phyloP scores from a whole-genome alignment of 2,113 vertebrate species.

The Erinaceus europaeus region DNA sequence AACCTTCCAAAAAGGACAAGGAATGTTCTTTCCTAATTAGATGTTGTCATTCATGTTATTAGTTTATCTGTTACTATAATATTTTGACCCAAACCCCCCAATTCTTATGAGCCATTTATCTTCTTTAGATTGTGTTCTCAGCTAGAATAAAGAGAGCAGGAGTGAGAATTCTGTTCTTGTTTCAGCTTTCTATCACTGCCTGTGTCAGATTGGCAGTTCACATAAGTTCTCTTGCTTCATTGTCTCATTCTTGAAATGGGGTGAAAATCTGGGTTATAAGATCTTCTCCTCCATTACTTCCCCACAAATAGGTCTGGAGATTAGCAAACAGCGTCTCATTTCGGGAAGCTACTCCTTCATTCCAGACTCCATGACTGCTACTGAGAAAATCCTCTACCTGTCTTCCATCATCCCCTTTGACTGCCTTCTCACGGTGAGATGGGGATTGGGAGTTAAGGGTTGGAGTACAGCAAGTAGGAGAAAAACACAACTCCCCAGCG shows the following conservation, averaged over 20 bases:
- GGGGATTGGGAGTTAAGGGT: not conserved
- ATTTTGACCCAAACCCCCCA: not conserved
- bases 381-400: constrained; percentile 91
- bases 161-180: not conserved
- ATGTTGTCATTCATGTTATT: constrained; percentile 18
- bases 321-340: constrained; percentile 93
- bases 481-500: not conserved
- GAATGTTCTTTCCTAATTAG: constrained; percentile 12
- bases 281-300: not conserved
- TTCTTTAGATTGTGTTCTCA: constrained; percentile 30
- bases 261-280: not conserved
- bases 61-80: not conserved
- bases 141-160: not conserved
- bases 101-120: not conserved
- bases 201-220: not conserved
- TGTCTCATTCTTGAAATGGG: constrained; percentile 2
- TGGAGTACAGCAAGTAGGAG: not conserved
- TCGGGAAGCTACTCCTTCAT: constrained; percentile 91
- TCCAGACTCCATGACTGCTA: constrained; percentile 86
- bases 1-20: not conserved
- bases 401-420: constrained; percentile 94
- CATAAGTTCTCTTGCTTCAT: not conserved
- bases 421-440: constrained; percentile 87
- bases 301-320: constrained; percentile 83
- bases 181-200: not conserved